Percentiles rank a stretch among this genome's conserved stretches.
Conservation (phyloP, 2,888 invertebrate genomes). For the Spisula solida region DNA sequence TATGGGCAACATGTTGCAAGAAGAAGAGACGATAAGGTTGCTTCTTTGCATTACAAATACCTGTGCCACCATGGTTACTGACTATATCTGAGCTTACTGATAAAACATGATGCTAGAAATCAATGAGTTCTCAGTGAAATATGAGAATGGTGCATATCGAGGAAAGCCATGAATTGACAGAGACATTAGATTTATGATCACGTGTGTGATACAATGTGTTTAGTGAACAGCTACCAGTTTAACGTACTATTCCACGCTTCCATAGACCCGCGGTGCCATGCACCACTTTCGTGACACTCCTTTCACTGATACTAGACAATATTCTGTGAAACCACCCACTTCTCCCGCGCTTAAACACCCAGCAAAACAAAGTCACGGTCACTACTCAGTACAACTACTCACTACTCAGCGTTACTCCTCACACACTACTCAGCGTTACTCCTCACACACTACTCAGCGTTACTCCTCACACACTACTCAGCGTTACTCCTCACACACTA, state of each 20-base stretch:
- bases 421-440: too few relatives aligned
- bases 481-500: too few relatives aligned
- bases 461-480: too few relatives aligned
- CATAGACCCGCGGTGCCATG: too few relatives aligned
- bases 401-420: too few relatives aligned
- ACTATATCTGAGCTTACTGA: constrained; percentile 32
- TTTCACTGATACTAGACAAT: background rate
- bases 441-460: too few relatives aligned
- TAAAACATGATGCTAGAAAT: constrained; percentile 32
- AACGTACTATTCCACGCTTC: too few relatives aligned
- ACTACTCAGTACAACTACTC: too few relatives aligned
- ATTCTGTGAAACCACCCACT: background rate
- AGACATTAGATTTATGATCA: background rate
- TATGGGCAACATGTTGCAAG: background rate
- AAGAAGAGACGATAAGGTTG: constrained; percentile 25
- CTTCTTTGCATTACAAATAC: constrained; percentile 20
- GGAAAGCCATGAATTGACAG: background rate
- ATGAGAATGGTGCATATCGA: background rate
- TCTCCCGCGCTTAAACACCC: background rate
- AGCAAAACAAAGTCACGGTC: too few relatives aligned
- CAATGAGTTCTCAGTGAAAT: constrained; percentile 25
- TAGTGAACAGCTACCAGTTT: background rate
- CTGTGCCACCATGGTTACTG: constrained; percentile 30
- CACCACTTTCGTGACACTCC: too few relatives aligned
- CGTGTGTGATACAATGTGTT: background rate